Evolutionary conservation across 2,113 vertebrate species (phyloP).

Genomic region (Campylorhamphus procurvoides): DNA sequence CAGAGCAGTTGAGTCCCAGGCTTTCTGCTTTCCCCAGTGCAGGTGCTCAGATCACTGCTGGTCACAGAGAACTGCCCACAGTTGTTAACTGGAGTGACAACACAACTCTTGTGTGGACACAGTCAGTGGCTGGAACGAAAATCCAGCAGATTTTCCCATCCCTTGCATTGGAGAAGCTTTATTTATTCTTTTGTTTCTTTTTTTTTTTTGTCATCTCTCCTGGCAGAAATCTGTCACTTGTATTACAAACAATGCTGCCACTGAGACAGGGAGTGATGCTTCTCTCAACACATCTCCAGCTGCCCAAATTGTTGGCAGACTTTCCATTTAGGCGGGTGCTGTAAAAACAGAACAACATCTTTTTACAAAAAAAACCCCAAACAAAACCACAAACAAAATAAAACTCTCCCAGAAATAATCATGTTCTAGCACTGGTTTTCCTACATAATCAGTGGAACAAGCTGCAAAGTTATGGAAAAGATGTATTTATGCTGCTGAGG

Average conservation of each 20-base stretch:
- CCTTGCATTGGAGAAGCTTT: not conserved
- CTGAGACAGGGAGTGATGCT: not conserved
- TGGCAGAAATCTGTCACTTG: not conserved
- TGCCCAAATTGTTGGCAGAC: not conserved
- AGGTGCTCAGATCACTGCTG: not conserved
- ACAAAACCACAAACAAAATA: not conserved
- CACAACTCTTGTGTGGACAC: not conserved
- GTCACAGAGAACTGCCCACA: not conserved
- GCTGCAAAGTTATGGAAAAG: not conserved
- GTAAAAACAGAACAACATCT: not conserved
- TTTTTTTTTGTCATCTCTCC: not conserved
- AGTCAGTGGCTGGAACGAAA: not conserved
- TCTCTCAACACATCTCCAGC: not conserved
- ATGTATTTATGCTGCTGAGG: not conserved
- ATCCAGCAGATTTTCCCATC: not conserved
- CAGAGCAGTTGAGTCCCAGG: not conserved
- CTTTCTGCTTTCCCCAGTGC: not conserved
- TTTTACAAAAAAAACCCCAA: not conserved
- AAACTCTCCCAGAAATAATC: not conserved
- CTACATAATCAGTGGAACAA: fast-evolving
- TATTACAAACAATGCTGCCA: not conserved
- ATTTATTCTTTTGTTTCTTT: not conserved
- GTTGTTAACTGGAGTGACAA: not conserved
- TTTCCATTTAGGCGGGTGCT: conserved; percentile 30
- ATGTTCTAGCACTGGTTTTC: not conserved